Conservation (phyloP, 2,888 invertebrate genomes). For the Sesia bembeciformis region DNA sequence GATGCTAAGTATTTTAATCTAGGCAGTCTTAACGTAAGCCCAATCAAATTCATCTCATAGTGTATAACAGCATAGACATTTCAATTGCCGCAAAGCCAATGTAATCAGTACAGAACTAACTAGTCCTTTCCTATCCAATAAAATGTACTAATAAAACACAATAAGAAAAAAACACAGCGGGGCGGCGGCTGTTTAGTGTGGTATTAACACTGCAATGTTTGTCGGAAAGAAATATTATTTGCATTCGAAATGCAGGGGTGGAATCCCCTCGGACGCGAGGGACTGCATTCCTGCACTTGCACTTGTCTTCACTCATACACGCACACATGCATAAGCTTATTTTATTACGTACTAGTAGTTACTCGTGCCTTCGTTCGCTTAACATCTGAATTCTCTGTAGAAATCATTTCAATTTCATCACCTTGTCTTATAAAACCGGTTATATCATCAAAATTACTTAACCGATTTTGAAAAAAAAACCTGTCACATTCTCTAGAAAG, state of each 20-base stretch:
- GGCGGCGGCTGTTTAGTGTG: slow-evolving; percentile 52
- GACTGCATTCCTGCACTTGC: slow-evolving; percentile 52
- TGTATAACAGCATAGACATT: too few species aligned
- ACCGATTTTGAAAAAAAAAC: too few species aligned
- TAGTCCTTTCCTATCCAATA: slow-evolving; percentile 45
- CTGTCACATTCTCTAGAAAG: too few species aligned
- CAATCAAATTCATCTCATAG: too few species aligned
- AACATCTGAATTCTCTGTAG: too few species aligned
- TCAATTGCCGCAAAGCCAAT: not conserved
- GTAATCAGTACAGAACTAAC: slow-evolving; percentile 14
- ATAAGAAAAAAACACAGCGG: slow-evolving; percentile 51
- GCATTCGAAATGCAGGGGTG: slow-evolving; percentile 53
- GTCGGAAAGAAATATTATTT: slow-evolving; percentile 67
- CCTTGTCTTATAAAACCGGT: too few species aligned
- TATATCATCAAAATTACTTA: too few species aligned
- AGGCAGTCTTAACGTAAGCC: too few species aligned
- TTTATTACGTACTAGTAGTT: too few species aligned
- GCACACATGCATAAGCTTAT: slow-evolving; percentile 9
- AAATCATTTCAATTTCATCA: too few species aligned
- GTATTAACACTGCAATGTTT: slow-evolving; percentile 67
- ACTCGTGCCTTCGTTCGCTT: too few species aligned
- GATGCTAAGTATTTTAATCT: too few species aligned
- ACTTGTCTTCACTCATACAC: slow-evolving; percentile 32
- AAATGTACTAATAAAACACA: slow-evolving; percentile 56
- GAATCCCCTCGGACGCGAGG: slow-evolving; percentile 19